A percentile compares a stretch with the other conserved stretches of the same genome.
phyloP scores from a whole-genome alignment of 2,113 vertebrate species.

The Poeciliopsis retropinna region DNA sequence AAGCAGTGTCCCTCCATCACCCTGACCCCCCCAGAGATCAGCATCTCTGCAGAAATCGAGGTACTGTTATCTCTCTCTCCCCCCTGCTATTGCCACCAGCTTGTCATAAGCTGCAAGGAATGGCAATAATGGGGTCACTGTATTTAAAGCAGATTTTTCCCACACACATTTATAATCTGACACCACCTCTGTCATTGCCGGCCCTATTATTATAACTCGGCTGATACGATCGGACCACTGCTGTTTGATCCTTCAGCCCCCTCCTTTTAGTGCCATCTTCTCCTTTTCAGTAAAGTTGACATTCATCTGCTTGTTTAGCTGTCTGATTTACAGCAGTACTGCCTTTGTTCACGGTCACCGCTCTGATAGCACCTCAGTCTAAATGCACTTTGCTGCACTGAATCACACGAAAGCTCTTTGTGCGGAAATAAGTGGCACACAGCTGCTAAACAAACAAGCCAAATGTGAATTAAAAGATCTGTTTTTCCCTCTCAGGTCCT shows the following conservation, averaged over 20 bases:
- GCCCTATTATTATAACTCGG: slow-evolving; percentile 39
- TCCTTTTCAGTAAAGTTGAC: not conserved
- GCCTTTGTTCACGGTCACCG: slow-evolving; percentile 2
- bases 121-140: slow-evolving; percentile 34
- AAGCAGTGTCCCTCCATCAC: slow-evolving; percentile 90
- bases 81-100: not conserved
- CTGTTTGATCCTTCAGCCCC: slow-evolving; percentile 3
- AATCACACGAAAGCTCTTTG: slow-evolving; percentile 4
- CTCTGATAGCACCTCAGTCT: slow-evolving; percentile 5
- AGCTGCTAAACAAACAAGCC: slow-evolving; percentile 2
- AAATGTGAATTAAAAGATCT: slow-evolving; percentile 6
- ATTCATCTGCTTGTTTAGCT: slow-evolving; percentile 1
- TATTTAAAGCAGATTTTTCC: slow-evolving; percentile 54
- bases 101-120: slow-evolving; percentile 14
- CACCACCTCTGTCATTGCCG: slow-evolving; percentile 34
- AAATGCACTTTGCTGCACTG: not conserved
- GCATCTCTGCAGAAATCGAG: slow-evolving; percentile 81
- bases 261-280: not conserved
- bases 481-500: slow-evolving; percentile 4
- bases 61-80: slow-evolving; percentile 65
- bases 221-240: slow-evolving; percentile 23
- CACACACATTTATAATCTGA: slow-evolving; percentile 30
- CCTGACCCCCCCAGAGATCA: slow-evolving; percentile 88
- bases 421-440: not conserved
- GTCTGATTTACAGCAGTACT: not conserved